Conservation (phyloP, 2,797 vertebrate genomes). For the Toxotes lorentzi region DNA sequence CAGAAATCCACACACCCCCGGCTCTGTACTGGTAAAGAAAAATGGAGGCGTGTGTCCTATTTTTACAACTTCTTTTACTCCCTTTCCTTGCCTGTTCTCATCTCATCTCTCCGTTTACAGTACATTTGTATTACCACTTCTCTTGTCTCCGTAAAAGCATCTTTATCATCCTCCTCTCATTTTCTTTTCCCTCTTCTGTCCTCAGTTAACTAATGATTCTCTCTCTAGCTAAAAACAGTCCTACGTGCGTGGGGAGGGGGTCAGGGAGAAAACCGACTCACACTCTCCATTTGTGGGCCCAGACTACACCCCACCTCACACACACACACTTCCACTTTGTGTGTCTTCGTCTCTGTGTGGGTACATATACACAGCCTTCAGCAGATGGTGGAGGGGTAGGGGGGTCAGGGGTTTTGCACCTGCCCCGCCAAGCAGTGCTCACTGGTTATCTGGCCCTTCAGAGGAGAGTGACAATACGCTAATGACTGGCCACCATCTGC, state of each 20-base stretch:
- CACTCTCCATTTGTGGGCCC: conserved; percentile 59
- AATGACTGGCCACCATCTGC: conserved; percentile 91
- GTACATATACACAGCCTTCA: conserved; percentile 56
- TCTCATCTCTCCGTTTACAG: conserved; percentile 15
- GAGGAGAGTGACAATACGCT: conserved; percentile 88
- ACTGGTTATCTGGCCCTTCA: conserved; percentile 87
- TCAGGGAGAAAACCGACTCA: conserved; percentile 56
- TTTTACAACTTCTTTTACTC: conserved; percentile 19
- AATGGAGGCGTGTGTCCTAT: background rate
- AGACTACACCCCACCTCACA: conserved; percentile 19
- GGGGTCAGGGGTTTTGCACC: conserved; percentile 89
- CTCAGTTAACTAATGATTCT: conserved; percentile 25
- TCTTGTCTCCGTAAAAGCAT: background rate
- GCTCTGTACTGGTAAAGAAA: conserved; percentile 12
- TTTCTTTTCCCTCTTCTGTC: conserved; percentile 9
- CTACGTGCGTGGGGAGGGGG: conserved; percentile 47
- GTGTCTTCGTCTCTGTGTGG: conserved; percentile 44
- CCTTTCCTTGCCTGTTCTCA: conserved; percentile 3
- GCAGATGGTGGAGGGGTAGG: conserved; percentile 77
- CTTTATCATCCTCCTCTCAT: conserved; percentile 29
- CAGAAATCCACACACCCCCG: conserved; percentile 12
- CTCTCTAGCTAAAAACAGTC: conserved; percentile 33
- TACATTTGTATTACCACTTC: background rate
- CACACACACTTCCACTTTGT: conserved; percentile 47
- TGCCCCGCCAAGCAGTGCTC: conserved; percentile 86